phyloP scores from a whole-genome alignment of 2,888 invertebrate species.

The Sinhomidia bicolor region DNA sequence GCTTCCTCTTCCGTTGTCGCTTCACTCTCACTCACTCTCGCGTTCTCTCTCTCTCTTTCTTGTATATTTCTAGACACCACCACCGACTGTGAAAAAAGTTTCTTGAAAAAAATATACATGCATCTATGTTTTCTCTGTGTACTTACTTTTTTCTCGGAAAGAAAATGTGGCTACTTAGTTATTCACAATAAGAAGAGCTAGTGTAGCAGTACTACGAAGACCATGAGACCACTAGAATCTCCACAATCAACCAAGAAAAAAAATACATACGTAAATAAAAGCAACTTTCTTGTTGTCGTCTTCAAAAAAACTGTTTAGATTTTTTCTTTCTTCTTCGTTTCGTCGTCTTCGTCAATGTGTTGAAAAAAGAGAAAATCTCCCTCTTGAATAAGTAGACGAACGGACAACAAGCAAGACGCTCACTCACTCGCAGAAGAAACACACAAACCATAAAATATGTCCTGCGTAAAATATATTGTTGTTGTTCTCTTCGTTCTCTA shows the following conservation, averaged over 20 bases:
- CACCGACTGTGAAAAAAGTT: conserved; percentile 1
- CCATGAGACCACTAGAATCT: neutral
- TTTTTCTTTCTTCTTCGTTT: too few relatives aligned
- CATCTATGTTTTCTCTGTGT: neutral
- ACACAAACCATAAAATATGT: conserved; percentile 18
- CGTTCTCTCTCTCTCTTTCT: neutral
- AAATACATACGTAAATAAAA: too few relatives aligned
- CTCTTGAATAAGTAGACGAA: conserved; percentile 50
- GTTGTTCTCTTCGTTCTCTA: neutral
- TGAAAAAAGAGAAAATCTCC: conserved; percentile 36
- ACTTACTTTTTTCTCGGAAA: conserved; percentile 45
- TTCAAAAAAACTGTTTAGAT: conserved; percentile 19
- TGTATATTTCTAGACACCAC: conserved; percentile 11
- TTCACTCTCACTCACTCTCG: conserved; percentile 19
- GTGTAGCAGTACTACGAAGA: conserved; percentile 23
- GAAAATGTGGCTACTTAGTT: conserved; percentile 53
- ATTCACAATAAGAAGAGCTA: conserved; percentile 36
- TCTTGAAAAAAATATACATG: too few relatives aligned
- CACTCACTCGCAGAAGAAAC: conserved; percentile 2
- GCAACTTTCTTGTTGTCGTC: neutral
- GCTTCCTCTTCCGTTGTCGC: conserved; percentile 61
- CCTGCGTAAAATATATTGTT: conserved; percentile 23
- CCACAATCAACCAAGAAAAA: neutral
- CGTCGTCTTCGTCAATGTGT: conserved; percentile 8
- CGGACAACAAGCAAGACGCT: conserved; percentile 18